Percentiles rank a stretch among this genome's conserved stretches.
Evolutionary conservation across 2,113 vertebrate species (phyloP).

Genomic region (Corythornis vintsioides): DNA sequence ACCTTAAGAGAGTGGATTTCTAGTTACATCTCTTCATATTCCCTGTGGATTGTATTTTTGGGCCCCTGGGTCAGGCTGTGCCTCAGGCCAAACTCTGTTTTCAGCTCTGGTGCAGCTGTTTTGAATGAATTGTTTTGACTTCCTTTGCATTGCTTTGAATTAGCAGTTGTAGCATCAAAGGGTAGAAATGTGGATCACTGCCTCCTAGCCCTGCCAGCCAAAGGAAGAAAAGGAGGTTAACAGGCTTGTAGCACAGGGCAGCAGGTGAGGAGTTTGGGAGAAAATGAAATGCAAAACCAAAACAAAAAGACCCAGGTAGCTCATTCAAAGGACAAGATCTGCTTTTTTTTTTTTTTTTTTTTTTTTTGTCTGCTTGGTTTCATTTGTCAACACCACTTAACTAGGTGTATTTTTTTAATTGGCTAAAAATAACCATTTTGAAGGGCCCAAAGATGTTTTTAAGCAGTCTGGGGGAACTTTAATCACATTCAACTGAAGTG

Average conservation of each 20-base stretch:
- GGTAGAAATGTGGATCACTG: neutral
- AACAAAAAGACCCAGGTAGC: neutral
- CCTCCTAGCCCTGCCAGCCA: neutral
- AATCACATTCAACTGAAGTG: conserved; percentile 49
- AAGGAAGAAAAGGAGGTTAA: neutral
- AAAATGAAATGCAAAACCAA: too few relatives aligned
- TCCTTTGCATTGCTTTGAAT: neutral
- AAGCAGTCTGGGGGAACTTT: conserved; percentile 20
- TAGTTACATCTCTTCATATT: neutral
- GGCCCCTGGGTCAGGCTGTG: neutral
- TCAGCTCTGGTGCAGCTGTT: conserved; percentile 15
- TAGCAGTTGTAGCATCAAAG: neutral
- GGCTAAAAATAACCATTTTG: conserved; percentile 18
- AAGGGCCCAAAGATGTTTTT: conserved; percentile 28
- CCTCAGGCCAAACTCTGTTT: conserved; percentile 6
- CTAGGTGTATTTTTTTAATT: conserved; percentile 7
- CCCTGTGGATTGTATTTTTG: neutral
- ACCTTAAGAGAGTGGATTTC: neutral
- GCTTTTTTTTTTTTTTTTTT: neutral
- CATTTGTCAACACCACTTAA: conserved; percentile 27
- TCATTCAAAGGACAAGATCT: conserved; percentile 13
- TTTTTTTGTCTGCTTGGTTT: conserved; percentile 42
- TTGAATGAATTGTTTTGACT: conserved; percentile 15
- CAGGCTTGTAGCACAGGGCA: neutral
- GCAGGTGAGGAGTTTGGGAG: neutral